phyloP scores from a whole-genome alignment of 2,113 vertebrate genomes.

The Cisticola juncidis region DNA sequence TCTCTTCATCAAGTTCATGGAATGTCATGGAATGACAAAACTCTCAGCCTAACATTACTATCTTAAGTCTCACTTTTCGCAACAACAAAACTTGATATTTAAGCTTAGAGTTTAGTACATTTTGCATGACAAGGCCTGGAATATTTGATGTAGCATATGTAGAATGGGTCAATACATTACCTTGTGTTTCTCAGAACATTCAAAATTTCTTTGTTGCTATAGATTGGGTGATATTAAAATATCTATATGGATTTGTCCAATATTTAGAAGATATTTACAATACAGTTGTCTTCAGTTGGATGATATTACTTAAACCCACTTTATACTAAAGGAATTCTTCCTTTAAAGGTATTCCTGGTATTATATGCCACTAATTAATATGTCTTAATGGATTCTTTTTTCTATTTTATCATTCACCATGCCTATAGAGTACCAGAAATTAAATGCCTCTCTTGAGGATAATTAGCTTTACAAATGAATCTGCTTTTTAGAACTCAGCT shows the following conservation, averaged over 20 bases:
- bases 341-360: no score
- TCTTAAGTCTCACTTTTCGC: not conserved
- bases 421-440: not conserved
- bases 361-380: not conserved
- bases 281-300: not conserved
- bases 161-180: not conserved
- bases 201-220: not conserved
- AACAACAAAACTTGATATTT: not conserved
- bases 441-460: not conserved
- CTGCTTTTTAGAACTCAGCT: not conserved
- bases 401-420: not conserved
- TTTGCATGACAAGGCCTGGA: not conserved
- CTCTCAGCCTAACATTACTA: not conserved
- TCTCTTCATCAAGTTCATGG: not conserved
- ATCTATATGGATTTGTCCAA: not conserved
- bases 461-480: not conserved
- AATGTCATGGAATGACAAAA: not conserved
- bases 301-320: not conserved
- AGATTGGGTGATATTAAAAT: not conserved
- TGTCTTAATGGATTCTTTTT: not conserved
- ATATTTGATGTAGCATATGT: not conserved
- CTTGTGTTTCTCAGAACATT: not conserved
- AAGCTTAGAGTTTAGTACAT: not conserved
- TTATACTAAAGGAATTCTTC: not conserved
- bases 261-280: not conserved